These are phyloP conservation scores for Ammospiza caudacuta DNA, from an alignment of 2,113 vertebrate genomes.

Conservation along the genomic window DNA sequence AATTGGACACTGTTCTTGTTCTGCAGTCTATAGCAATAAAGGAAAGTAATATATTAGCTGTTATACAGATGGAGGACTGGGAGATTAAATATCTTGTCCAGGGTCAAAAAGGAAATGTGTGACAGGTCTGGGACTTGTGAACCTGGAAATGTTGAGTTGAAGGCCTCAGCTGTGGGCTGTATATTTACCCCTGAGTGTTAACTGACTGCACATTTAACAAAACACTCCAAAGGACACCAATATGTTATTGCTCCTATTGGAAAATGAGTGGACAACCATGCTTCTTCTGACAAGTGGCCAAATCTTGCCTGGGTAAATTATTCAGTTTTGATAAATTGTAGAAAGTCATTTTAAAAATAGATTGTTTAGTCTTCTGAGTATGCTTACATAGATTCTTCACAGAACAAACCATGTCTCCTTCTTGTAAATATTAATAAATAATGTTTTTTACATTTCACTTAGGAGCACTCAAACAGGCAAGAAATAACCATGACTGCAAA, in stretches of 20 bases:
- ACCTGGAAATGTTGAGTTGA: background rate
- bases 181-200: constrained; percentile 36
- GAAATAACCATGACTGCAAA: background rate
- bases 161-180: constrained; percentile 13
- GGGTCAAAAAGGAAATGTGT: constrained; percentile 45
- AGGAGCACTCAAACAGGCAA: background rate
- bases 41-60: constrained; percentile 40
- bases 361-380: constrained; percentile 19
- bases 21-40: constrained; percentile 10
- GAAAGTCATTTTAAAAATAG: constrained; percentile 10
- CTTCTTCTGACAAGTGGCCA: constrained; percentile 12
- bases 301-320: background rate
- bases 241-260: background rate
- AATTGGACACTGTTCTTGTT: constrained; percentile 34
- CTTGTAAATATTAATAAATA: constrained; percentile 39
- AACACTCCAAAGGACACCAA: constrained; percentile 1
- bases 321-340: constrained; percentile 4
- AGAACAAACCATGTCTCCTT: background rate
- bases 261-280: background rate
- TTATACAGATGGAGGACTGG: background rate
- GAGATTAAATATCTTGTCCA: constrained; percentile 47
- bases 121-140: constrained; percentile 55
- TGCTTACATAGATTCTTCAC: background rate
- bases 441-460: constrained; percentile 6
- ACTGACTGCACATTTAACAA: constrained; percentile 19